Percentiles rank a stretch among this genome's conserved stretches.
phyloP scores from a whole-genome alignment of 2,113 vertebrate species.

The Siphamia tubifer region DNA sequence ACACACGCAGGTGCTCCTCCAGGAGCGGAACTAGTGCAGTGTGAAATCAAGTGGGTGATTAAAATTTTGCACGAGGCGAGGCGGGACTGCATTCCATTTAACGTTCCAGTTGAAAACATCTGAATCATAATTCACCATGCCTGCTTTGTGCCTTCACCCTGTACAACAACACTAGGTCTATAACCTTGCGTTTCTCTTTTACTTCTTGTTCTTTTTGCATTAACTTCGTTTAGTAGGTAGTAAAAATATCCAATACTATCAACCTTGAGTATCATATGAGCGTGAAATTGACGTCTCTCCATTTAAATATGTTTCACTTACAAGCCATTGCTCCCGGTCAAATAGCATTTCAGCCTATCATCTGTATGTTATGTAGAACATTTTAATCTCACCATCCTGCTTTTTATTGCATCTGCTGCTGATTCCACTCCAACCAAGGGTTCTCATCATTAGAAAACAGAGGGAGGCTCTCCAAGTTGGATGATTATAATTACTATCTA shows the following conservation, averaged over 20 bases:
- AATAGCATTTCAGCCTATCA: neutral
- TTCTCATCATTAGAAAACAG: slow-evolving; percentile 33
- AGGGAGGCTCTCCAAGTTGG: slow-evolving; percentile 43
- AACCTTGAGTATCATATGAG: neutral
- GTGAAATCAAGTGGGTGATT: slow-evolving; percentile 76
- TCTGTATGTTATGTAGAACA: neutral
- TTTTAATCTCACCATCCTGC: neutral
- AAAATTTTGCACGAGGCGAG: slow-evolving; percentile 50
- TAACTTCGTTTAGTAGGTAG: neutral
- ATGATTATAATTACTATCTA: slow-evolving; percentile 55
- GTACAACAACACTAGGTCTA: neutral
- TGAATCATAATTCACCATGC: slow-evolving; percentile 38
- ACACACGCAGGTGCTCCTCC: slow-evolving; percentile 30
- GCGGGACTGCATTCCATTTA: slow-evolving; percentile 46
- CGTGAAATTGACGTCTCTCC: neutral
- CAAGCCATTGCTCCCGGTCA: neutral
- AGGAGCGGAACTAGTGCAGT: slow-evolving; percentile 47
- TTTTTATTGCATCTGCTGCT: neutral
- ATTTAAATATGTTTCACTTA: neutral
- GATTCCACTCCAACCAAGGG: slow-evolving; percentile 29
- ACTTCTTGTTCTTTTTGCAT: neutral
- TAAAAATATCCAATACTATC: neutral
- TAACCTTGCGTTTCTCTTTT: slow-evolving; percentile 14
- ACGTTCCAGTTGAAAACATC: slow-evolving; percentile 57
- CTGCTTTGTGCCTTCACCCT: slow-evolving; percentile 6